phyloP scores from a whole-genome alignment of 2,888 invertebrate genomes.

The Coelogynopora nodosa region DNA sequence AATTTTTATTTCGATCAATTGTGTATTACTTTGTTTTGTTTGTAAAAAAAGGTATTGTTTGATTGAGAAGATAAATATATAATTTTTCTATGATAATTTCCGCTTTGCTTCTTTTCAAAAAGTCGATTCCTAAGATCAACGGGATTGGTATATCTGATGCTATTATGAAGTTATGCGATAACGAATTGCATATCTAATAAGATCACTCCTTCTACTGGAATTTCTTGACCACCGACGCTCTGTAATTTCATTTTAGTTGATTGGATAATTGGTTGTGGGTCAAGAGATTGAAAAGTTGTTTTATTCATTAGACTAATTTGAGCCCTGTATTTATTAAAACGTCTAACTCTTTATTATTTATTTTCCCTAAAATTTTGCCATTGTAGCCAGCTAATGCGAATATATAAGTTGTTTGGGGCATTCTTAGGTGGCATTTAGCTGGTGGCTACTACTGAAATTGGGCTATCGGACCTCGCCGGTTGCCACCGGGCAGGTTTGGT shows the following conservation, averaged over 20 bases:
- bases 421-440: too few species aligned
- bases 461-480: too few species aligned
- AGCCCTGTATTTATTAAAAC: neutral
- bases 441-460: too few species aligned
- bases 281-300: neutral
- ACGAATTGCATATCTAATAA: neutral
- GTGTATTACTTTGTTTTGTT: too few species aligned
- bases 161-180: neutral
- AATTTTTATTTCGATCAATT: too few species aligned
- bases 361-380: neutral
- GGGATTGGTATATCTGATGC: neutral
- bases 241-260: neutral
- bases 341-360: neutral
- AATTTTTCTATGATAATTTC: too few species aligned
- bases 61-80: too few species aligned
- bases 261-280: neutral
- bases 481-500: too few species aligned
- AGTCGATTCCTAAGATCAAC: neutral
- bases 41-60: too few species aligned
- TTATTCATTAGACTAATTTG: neutral
- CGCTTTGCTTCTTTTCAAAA: too few species aligned
- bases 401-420: too few species aligned
- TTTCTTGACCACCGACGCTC: neutral
- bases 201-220: neutral
- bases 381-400: neutral